Evolutionary conservation across 2,113 vertebrate genomes (phyloP).

Genomic region (Psittacula cyanocephala): DNA sequence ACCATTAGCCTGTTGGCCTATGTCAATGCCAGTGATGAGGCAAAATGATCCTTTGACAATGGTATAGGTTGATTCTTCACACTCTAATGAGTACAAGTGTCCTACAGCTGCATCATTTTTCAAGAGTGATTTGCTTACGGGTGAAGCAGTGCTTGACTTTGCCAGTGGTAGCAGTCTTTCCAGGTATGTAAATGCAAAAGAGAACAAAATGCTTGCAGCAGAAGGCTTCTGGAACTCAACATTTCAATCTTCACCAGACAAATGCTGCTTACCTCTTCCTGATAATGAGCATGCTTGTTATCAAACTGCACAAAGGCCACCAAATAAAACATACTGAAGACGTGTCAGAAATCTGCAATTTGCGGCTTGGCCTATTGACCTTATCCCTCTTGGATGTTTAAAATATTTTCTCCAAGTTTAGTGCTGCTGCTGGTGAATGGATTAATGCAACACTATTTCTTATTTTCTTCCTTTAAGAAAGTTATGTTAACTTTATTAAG

Average conservation of each 20-base stretch:
- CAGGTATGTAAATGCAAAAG: neutral
- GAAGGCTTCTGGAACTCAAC: neutral
- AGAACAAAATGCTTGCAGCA: neutral
- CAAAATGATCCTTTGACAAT: neutral
- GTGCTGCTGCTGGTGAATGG: neutral
- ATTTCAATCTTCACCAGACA: neutral
- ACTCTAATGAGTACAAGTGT: neutral
- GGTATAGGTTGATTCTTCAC: neutral
- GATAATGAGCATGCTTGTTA: neutral
- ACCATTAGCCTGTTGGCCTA: neutral
- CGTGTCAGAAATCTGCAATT: slow-evolving; percentile 9
- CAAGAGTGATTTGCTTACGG: neutral
- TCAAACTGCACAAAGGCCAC: neutral
- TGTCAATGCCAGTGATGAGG: neutral
- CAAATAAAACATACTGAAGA: neutral
- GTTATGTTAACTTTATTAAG: too few relatives aligned
- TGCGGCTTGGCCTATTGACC: neutral
- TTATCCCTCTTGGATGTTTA: neutral
- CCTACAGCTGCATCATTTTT: neutral
- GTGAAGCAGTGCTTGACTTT: neutral
- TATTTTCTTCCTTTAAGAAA: neutral
- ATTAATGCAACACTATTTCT: neutral
- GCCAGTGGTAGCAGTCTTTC: neutral
- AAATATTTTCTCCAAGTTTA: neutral
- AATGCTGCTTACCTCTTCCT: neutral